Evolutionary conservation across 2,888 invertebrate genomes (phyloP).

Genomic region (Gryllus longicercus): DNA sequence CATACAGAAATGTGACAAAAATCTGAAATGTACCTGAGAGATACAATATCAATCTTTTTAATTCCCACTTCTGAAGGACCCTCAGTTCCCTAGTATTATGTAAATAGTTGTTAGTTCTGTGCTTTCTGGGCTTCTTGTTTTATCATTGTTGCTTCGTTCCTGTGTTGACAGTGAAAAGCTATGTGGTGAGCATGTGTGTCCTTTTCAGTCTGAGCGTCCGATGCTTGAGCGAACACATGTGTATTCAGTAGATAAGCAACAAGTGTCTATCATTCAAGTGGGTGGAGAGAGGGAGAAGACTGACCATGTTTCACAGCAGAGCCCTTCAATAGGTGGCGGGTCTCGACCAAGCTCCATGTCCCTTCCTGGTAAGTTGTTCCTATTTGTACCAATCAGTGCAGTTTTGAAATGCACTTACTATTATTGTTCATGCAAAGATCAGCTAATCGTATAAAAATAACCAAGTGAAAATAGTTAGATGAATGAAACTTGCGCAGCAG

Average conservation of each 20-base stretch:
- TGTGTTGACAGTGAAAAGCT: not conserved
- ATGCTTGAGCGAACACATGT: slow-evolving; percentile 66
- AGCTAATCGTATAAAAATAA: too few relatives aligned
- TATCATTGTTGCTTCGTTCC: not conserved
- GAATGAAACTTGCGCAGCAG: too few relatives aligned
- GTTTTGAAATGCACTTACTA: not conserved
- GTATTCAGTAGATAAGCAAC: slow-evolving; percentile 71
- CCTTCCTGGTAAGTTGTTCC: slow-evolving; percentile 43
- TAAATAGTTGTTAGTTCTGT: too few relatives aligned
- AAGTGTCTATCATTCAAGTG: slow-evolving; percentile 66
- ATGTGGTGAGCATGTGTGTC: slow-evolving; percentile 22
- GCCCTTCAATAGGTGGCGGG: slow-evolving; percentile 46
- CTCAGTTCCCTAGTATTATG: too few relatives aligned
- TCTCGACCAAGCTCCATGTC: slow-evolving; percentile 45
- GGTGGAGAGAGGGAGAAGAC: slow-evolving; percentile 43
- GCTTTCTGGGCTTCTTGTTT: not conserved
- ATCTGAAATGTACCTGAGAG: too few relatives aligned
- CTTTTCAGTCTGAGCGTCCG: slow-evolving; percentile 38
- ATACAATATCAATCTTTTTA: too few relatives aligned
- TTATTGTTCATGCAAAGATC: not conserved
- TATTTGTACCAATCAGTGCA: slow-evolving; percentile 39
- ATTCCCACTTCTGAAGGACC: too few relatives aligned
- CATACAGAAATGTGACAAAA: too few relatives aligned
- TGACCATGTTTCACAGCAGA: slow-evolving; percentile 47
- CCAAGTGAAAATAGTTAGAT: too few relatives aligned